Evolutionary conservation across 2,797 vertebrate species (phyloP).

Genomic region (Microctenopoma stevenorrisi): DNA sequence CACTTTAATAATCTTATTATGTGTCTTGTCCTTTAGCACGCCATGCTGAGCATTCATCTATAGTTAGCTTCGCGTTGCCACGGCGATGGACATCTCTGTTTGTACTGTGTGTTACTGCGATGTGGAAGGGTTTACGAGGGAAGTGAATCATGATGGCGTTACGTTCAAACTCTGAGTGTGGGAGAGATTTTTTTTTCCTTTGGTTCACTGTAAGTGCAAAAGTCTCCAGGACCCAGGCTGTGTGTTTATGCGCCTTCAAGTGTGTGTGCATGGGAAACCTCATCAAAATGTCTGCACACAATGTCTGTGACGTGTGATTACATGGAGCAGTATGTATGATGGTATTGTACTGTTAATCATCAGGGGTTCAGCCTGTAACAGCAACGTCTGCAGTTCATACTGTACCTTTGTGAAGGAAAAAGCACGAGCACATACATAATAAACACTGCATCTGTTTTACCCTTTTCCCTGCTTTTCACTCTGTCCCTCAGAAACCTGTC

Average conservation of each 20-base stretch:
- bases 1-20: slow-evolving; percentile 6
- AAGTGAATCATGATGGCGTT: slow-evolving; percentile 17
- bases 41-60: background rate
- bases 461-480: background rate
- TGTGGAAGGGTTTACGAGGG: background rate
- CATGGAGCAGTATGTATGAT: no score
- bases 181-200: background rate
- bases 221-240: background rate
- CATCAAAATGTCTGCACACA: no score
- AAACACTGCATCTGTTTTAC: background rate
- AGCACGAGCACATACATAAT: no score
- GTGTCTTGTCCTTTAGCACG: background rate
- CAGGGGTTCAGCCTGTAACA: no score
- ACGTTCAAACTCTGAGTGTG: slow-evolving; percentile 3
- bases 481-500: slow-evolving; percentile 71
- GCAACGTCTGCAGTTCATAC: no score
- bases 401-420: no score
- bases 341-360: no score
- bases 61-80: slow-evolving; percentile 27
- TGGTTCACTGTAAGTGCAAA: background rate
- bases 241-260: background rate
- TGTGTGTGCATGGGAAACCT: background rate
- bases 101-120: slow-evolving; percentile 1
- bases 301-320: no score
- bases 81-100: slow-evolving; percentile 24